Conservation (phyloP, 2,113 vertebrate genomes). For the human (Homo sapiens) region DNA sequence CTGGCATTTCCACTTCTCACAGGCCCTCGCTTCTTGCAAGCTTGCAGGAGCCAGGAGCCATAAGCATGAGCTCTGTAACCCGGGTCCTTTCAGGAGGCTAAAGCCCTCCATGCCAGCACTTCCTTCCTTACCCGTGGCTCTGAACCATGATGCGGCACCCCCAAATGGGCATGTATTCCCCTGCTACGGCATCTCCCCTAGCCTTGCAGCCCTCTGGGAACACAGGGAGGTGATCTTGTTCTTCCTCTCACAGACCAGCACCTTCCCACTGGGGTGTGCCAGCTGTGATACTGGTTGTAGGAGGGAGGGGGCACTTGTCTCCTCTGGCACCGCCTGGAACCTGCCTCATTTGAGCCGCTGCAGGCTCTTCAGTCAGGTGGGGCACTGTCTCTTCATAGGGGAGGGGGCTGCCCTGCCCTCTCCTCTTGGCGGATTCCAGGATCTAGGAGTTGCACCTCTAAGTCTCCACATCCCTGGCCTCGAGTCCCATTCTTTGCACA, state of each 20-base stretch:
- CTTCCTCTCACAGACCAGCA: not conserved
- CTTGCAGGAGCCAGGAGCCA: not conserved
- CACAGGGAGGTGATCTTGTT: not conserved
- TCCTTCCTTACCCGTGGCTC: not conserved
- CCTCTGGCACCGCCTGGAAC: not conserved
- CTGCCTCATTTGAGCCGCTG: fast-evolving
- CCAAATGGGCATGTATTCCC: no score
- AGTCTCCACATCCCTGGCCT: not conserved
- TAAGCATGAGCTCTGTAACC: no score
- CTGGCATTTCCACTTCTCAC: not conserved
- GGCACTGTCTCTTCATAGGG: not conserved
- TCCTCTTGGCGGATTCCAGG: no score
- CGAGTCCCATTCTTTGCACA: not conserved
- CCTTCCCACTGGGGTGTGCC: not conserved
- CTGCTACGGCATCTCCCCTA: no score
- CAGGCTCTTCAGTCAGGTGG: not conserved
- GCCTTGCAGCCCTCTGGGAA: not conserved
- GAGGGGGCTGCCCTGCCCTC: not conserved
- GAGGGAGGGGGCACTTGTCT: not conserved
- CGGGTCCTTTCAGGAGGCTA: not conserved
- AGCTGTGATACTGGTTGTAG: not conserved
- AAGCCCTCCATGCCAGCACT: not conserved
- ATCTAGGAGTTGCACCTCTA: not conserved
- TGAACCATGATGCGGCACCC: not conserved
- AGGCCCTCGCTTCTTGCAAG: not conserved